Conservation (phyloP, 2,888 invertebrate species). For the Thelaira solivaga region DNA sequence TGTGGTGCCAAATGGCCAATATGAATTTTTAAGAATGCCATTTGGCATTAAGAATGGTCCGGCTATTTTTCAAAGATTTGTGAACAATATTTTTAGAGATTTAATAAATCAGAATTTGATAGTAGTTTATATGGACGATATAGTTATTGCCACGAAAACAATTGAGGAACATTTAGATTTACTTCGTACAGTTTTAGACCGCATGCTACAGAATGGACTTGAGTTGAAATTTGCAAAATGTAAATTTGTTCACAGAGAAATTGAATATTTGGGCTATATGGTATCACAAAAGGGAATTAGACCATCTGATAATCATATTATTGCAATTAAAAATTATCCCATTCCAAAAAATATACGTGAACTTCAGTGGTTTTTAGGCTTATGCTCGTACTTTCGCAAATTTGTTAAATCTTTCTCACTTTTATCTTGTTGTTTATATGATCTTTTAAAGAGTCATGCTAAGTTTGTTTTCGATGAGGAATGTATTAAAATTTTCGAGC, state of each 20-base stretch:
- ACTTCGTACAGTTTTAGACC: background rate
- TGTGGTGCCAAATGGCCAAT: constrained; percentile 10
- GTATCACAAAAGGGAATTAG: background rate
- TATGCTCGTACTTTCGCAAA: too few relatives aligned
- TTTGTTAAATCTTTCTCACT: too few relatives aligned
- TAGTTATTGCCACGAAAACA: constrained; percentile 20
- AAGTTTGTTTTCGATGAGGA: too few relatives aligned
- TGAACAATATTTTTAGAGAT: constrained; percentile 33
- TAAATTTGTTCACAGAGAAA: background rate
- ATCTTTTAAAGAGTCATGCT: too few relatives aligned
- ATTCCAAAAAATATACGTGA: background rate
- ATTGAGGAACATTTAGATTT: background rate
- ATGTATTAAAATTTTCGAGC: too few relatives aligned
- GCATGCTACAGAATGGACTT: background rate
- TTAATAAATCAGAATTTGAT: constrained; percentile 8
- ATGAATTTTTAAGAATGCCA: constrained; percentile 1
- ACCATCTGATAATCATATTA: background rate
- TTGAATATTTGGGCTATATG: background rate
- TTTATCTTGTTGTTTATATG: too few relatives aligned
- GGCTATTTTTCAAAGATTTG: constrained; percentile 19
- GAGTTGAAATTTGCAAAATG: background rate
- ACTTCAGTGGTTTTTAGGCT: background rate
- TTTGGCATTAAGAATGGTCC: constrained; percentile 4
- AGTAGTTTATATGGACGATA: constrained; percentile 36
- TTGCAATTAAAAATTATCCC: background rate